phyloP scores from a whole-genome alignment of 2,888 invertebrate genomes.

The Amitus sp. region DNA sequence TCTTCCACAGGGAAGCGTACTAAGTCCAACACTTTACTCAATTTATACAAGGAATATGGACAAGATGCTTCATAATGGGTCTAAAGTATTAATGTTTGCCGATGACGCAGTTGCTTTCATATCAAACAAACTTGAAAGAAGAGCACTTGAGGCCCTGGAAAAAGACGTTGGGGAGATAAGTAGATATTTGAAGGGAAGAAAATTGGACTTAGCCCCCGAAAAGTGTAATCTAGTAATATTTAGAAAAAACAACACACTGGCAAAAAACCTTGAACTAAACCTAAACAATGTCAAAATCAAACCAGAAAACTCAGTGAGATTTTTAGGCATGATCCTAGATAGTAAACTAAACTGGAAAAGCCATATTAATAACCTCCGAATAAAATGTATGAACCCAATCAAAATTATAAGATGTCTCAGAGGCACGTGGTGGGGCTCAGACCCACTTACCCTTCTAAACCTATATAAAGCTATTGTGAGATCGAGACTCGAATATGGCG shows the following conservation, averaged over 20 bases:
- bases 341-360: conserved; percentile 12
- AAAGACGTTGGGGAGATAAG: too few relatives aligned
- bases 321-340: conserved; percentile 18
- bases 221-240: conserved; percentile 15
- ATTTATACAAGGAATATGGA: conserved; percentile 1
- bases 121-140: background rate
- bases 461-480: conserved; percentile 13
- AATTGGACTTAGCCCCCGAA: background rate
- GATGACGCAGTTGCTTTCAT: conserved; percentile 19
- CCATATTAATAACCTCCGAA: conserved; percentile 7
- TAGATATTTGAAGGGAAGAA: background rate
- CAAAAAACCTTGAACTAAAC: background rate
- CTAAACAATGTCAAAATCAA: background rate
- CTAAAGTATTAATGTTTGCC: conserved; percentile 18
- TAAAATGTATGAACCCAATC: conserved; percentile 1
- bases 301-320: background rate
- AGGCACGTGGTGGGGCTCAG: conserved; percentile 25
- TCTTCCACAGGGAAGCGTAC: conserved; percentile 9
- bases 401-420: conserved; percentile 20
- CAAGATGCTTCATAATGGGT: background rate
- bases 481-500: conserved; percentile 18
- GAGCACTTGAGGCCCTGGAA: too few relatives aligned
- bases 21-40: conserved; percentile 1
- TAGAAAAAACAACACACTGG: background rate
- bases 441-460: conserved; percentile 5